phyloP scores from a whole-genome alignment of 2,888 invertebrate species.

The Xylocampa areola region DNA sequence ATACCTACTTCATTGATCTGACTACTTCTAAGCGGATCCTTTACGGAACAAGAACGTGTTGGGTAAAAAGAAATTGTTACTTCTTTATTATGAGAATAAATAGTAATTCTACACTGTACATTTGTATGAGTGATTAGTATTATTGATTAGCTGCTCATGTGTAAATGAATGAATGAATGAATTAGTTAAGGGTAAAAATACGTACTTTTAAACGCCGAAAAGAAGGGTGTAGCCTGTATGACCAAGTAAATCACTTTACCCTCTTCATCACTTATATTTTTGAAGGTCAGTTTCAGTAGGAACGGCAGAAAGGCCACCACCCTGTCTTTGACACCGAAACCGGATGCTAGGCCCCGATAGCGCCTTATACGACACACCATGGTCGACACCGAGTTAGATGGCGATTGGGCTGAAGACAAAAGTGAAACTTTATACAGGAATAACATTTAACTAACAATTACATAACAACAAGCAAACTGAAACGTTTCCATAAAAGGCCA shows the following conservation, averaged over 20 bases:
- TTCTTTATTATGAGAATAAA: too few species aligned
- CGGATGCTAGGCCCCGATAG: constrained; percentile 90
- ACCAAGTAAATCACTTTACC: constrained; percentile 90
- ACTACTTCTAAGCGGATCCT: too few species aligned
- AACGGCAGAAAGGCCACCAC: constrained; percentile 92
- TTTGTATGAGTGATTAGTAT: too few species aligned
- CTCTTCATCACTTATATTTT: constrained; percentile 88
- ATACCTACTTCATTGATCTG: too few species aligned
- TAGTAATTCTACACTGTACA: too few species aligned
- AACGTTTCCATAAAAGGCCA: background rate
- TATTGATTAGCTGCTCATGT: too few species aligned
- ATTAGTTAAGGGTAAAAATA: constrained; percentile 32
- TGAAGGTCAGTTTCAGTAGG: constrained; percentile 92
- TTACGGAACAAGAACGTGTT: too few species aligned
- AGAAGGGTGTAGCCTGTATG: constrained; percentile 93
- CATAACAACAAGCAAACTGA: background rate
- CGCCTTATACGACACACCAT: constrained; percentile 90
- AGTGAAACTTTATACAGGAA: constrained; percentile 18
- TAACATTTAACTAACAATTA: background rate
- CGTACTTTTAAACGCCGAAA: constrained; percentile 94
- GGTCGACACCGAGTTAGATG: constrained; percentile 60
- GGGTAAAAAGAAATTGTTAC: too few species aligned
- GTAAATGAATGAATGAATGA: too few species aligned
- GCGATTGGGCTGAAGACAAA: constrained; percentile 53
- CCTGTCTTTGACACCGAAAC: constrained; percentile 91